Conservation (phyloP, 2,888 invertebrate species). For the Lycaena phlaeas region DNA sequence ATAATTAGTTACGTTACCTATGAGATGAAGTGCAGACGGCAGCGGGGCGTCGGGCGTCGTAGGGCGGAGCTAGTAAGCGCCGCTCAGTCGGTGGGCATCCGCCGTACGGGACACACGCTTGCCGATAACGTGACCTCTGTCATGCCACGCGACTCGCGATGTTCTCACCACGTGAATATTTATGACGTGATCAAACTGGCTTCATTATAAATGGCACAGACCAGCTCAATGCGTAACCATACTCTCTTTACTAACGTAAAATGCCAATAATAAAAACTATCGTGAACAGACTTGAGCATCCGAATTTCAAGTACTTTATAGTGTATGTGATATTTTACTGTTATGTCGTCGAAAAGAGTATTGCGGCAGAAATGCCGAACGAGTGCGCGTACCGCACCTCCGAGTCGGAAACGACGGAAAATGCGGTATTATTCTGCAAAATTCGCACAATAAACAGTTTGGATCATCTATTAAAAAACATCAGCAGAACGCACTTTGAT, state of each 20-base stretch:
- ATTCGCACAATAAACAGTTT: slow-evolving; percentile 81
- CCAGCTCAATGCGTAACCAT: slow-evolving; percentile 45
- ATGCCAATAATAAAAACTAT: slow-evolving; percentile 62
- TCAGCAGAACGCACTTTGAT: slow-evolving; percentile 76
- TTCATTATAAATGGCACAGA: slow-evolving; percentile 61
- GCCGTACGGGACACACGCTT: slow-evolving; percentile 48
- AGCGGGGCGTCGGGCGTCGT: slow-evolving; percentile 47
- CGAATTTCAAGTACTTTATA: slow-evolving; percentile 64
- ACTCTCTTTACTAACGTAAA: slow-evolving; percentile 48
- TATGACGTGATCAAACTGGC: slow-evolving; percentile 62
- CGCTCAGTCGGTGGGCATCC: slow-evolving; percentile 69
- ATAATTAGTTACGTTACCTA: slow-evolving; percentile 32
- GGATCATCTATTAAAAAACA: slow-evolving; percentile 78
- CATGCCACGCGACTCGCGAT: slow-evolving; percentile 64
- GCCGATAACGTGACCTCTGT: slow-evolving; percentile 30
- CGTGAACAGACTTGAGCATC: slow-evolving; percentile 57
- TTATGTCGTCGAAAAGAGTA: slow-evolving; percentile 52
- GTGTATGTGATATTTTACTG: slow-evolving; percentile 68
- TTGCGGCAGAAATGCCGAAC: slow-evolving; percentile 71
- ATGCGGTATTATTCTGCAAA: slow-evolving; percentile 77
- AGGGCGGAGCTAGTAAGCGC: slow-evolving; percentile 55
- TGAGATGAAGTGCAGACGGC: slow-evolving; percentile 63
- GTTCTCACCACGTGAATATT: slow-evolving; percentile 59
- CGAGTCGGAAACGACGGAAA: slow-evolving; percentile 68
- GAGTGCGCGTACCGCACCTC: slow-evolving; percentile 81